Evolutionary conservation across 1,140 invertebrate genomes (phyloP).

Genomic region (Pseudomyrmex dendroicus): DNA sequence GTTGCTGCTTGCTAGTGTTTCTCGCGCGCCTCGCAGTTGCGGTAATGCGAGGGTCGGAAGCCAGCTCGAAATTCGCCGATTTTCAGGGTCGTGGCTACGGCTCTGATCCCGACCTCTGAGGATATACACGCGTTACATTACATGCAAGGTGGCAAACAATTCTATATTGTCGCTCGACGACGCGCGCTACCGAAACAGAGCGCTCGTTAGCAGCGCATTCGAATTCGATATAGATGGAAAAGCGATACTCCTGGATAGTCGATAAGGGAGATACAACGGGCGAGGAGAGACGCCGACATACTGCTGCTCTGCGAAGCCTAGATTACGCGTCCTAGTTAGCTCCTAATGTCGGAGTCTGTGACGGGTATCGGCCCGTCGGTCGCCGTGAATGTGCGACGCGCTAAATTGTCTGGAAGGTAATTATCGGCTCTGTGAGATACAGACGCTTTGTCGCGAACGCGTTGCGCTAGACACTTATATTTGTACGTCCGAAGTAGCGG

Average conservation of each 20-base stretch:
- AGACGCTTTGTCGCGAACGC: conserved; percentile 39
- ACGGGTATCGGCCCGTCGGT: conserved; percentile 45
- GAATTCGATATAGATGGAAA: not conserved
- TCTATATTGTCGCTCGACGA: not conserved
- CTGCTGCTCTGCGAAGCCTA: conserved; percentile 36
- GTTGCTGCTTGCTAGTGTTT: conserved; percentile 14
- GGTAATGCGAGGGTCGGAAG: conserved; percentile 61
- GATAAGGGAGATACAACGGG: conserved; percentile 15
- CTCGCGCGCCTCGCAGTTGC: conserved; percentile 43
- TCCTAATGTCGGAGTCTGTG: conserved; percentile 53
- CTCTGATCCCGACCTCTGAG: not conserved
- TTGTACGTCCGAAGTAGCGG: conserved; percentile 28
- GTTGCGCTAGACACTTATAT: conserved; percentile 56
- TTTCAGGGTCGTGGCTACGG: conserved; percentile 68
- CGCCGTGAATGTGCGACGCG: conserved; percentile 48
- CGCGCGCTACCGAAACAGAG: not conserved
- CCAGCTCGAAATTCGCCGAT: conserved; percentile 62
- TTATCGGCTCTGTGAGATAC: conserved; percentile 45
- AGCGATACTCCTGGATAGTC: not conserved
- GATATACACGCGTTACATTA: not conserved
- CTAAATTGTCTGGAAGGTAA: conserved; percentile 59
- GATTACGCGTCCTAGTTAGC: conserved; percentile 57
- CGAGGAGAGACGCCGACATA: conserved; percentile 6
- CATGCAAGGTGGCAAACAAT: not conserved
- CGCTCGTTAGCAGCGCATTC: conserved; percentile 13